phyloP scores from a whole-genome alignment of 2,113 vertebrate species.

The Nannobrachium achirus region DNA sequence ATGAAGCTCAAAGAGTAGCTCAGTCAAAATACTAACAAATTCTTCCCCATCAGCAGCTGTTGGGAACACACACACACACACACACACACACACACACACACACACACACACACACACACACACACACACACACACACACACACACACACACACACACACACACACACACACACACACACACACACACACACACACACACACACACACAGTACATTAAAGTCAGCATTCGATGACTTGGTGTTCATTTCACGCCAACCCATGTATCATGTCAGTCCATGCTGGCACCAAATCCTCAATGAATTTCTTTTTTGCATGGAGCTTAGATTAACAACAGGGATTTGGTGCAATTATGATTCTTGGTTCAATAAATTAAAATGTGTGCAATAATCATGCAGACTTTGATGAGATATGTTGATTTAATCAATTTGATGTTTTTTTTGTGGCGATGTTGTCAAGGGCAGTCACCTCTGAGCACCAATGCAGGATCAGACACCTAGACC shows the following conservation, averaged over 20 bases:
- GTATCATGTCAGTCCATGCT: constrained; percentile 35
- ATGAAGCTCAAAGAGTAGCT: constrained; percentile 95
- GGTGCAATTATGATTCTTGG: constrained; percentile 1
- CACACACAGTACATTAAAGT: neutral
- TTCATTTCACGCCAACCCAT: constrained; percentile 2
- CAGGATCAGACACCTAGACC: constrained; percentile 41
- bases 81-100: constrained; percentile 34
- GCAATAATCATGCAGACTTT: constrained; percentile 40
- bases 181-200: too few relatives aligned
- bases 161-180: too few relatives aligned
- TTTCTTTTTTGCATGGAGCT: neutral
- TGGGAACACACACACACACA: constrained; percentile 53
- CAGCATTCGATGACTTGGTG: constrained; percentile 7
- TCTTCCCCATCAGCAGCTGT: constrained; percentile 85
- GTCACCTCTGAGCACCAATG: constrained; percentile 53
- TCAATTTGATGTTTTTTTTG: neutral
- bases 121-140: neutral
- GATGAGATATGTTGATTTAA: constrained; percentile 5
- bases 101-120: constrained; percentile 20
- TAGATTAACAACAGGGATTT: constrained; percentile 11
- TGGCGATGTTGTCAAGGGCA: constrained; percentile 11
- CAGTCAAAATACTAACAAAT: constrained; percentile 91
- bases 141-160: constrained; percentile 2
- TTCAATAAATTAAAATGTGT: constrained; percentile 18
- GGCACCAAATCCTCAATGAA: constrained; percentile 6